A percentile compares a stretch with the other conserved stretches of the same genome.
Evolutionary conservation across 64 coral and sea anemone genomes (phyloP).

Genomic region (Montipora sp.): DNA sequence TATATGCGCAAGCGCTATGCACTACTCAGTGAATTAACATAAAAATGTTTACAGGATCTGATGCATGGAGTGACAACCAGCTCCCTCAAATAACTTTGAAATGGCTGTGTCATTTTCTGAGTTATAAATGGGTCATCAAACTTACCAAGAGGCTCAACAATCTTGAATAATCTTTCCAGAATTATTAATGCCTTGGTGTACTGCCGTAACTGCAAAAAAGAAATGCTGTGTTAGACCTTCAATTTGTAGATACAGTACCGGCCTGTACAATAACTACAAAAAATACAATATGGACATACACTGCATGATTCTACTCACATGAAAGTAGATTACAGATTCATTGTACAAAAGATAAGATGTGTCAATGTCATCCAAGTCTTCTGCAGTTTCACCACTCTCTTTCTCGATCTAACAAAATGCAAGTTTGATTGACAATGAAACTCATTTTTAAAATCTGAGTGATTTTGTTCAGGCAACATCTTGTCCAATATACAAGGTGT

Average conservation of each 20-base stretch:
- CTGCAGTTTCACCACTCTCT: conserved; percentile 47
- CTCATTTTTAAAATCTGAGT: not conserved
- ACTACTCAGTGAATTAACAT: too few relatives aligned
- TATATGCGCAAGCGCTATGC: too few relatives aligned
- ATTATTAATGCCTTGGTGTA: conserved; percentile 60
- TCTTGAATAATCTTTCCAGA: conserved; percentile 73
- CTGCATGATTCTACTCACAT: conserved; percentile 30
- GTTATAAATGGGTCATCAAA: not conserved
- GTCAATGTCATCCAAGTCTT: conserved; percentile 69
- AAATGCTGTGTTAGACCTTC: too few relatives aligned
- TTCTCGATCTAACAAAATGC: conserved; percentile 32
- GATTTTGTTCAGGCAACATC: not conserved
- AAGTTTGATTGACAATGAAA: not conserved
- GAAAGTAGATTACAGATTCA: conserved; percentile 73
- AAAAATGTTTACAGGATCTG: too few relatives aligned
- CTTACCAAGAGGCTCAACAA: conserved; percentile 80
- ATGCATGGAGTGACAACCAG: not conserved
- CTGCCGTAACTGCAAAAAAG: conserved; percentile 52
- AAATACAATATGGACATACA: too few relatives aligned
- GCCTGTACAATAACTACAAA: too few relatives aligned
- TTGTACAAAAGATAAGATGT: conserved; percentile 77
- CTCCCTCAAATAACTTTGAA: not conserved
- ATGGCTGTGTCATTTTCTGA: not conserved
- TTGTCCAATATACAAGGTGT: not conserved
- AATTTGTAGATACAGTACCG: not conserved